A percentile compares a stretch with the other conserved stretches of the same genome.
Conservation (phyloP, 37 sponge, comb jelly and placozoan genomes). For the Mnemiopsis leidyi region DNA sequence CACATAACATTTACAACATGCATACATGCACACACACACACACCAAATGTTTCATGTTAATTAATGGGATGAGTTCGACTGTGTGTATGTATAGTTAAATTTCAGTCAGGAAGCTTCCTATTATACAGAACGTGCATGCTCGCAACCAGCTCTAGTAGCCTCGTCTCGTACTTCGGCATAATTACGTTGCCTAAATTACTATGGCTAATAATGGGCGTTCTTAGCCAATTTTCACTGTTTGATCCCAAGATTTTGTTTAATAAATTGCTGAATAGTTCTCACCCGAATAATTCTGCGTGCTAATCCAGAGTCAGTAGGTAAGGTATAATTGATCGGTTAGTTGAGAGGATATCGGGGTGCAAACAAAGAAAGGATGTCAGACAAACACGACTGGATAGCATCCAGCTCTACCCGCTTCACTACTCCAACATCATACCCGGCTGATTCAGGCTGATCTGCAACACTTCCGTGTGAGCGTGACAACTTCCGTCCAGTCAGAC, state of each 20-base stretch:
- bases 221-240: not conserved
- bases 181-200: not conserved
- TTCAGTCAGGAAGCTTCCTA: not conserved
- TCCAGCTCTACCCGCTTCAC: too few species aligned
- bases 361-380: too few species aligned
- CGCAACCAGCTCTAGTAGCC: not conserved
- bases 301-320: not conserved
- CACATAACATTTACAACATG: not conserved
- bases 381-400: too few species aligned
- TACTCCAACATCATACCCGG: too few species aligned
- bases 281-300: not conserved
- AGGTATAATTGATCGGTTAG: not conserved
- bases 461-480: too few species aligned
- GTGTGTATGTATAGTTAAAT: not conserved
- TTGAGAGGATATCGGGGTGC: too few species aligned
- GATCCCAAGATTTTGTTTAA: not conserved
- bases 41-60: not conserved
- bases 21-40: not conserved
- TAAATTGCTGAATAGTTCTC: not conserved
- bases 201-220: not conserved
- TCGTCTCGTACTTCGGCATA: not conserved
- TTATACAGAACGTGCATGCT: not conserved
- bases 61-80: not conserved
- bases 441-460: too few species aligned
- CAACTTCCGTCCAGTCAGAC: too few species aligned